phyloP scores from a whole-genome alignment of 2,888 invertebrate genomes.

The Oscheius sp. region DNA sequence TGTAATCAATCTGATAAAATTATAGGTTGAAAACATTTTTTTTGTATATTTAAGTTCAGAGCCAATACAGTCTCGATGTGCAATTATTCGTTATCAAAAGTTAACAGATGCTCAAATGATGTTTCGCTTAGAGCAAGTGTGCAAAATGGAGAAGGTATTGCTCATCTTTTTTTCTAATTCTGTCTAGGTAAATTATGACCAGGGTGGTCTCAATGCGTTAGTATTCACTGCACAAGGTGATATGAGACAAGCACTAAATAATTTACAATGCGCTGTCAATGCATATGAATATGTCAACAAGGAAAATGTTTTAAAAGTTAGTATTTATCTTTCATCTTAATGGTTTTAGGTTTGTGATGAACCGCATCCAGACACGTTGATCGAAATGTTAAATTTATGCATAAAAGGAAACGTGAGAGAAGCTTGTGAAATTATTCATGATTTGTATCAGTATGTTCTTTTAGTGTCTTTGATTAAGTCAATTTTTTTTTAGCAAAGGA shows the following conservation, averaged over 20 bases:
- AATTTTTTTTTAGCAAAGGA: conserved; percentile 76
- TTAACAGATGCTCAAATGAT: conserved; percentile 89
- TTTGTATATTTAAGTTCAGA: conserved; percentile 74
- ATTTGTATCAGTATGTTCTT: conserved; percentile 80
- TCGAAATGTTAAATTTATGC: conserved; percentile 88
- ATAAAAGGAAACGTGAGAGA: conserved; percentile 76
- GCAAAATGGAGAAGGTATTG: conserved; percentile 43
- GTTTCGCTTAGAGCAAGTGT: conserved; percentile 81
- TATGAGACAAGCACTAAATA: conserved; percentile 95
- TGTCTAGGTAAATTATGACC: conserved; percentile 79
- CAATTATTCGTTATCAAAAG: conserved; percentile 89
- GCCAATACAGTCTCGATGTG: conserved; percentile 97
- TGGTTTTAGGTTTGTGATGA: conserved; percentile 87
- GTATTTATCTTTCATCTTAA: neutral
- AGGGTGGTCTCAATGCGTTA: conserved; percentile 93
- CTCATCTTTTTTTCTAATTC: neutral
- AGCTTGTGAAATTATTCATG: conserved; percentile 76
- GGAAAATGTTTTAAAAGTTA: conserved; percentile 89
- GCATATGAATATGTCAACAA: conserved; percentile 90
- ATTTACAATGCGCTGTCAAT: conserved; percentile 91
- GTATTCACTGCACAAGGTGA: conserved; percentile 98
- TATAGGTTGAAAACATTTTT: conserved; percentile 75
- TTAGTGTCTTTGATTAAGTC: neutral
- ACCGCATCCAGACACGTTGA: conserved; percentile 92
- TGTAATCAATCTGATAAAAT: conserved; percentile 98